phyloP scores from a whole-genome alignment of 2,113 vertebrate genomes.

The Muscicapa adusta region DNA sequence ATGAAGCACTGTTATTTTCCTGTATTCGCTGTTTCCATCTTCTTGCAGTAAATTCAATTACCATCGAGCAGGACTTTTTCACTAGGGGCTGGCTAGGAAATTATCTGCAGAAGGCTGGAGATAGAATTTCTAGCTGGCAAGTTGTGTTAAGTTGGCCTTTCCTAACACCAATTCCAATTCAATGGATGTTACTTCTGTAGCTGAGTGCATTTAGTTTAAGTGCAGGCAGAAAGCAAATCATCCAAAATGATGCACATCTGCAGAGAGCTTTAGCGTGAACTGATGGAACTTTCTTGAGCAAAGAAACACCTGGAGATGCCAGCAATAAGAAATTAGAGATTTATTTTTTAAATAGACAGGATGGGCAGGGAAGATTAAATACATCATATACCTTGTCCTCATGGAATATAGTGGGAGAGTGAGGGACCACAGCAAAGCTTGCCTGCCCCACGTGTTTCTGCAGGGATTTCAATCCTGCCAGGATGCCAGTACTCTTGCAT shows the following conservation, averaged over 20 bases:
- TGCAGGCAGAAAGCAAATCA: not conserved
- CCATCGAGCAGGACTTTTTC: not conserved
- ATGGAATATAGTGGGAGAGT: not conserved
- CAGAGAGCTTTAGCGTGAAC: not conserved
- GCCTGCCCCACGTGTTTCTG: not conserved
- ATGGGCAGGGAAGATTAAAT: not conserved
- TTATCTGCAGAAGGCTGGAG: not conserved
- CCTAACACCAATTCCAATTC: not conserved
- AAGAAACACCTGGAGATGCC: not conserved
- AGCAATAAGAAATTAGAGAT: not conserved
- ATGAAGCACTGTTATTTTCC: not conserved
- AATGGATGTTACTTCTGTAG: not conserved
- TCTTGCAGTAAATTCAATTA: not conserved
- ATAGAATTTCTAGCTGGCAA: not conserved
- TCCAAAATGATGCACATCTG: not conserved
- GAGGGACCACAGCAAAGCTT: not conserved
- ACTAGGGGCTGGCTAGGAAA: not conserved
- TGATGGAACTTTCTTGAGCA: not conserved
- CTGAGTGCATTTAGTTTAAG: not conserved
- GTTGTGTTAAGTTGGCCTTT: not conserved
- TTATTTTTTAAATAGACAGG: not conserved
- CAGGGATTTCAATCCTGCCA: not conserved
- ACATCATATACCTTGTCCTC: not conserved
- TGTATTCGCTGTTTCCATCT: not conserved
- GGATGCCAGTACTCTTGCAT: not conserved